Evolutionary conservation across 2,113 vertebrate genomes (phyloP).

Genomic region (Atherinomorus stipes): DNA sequence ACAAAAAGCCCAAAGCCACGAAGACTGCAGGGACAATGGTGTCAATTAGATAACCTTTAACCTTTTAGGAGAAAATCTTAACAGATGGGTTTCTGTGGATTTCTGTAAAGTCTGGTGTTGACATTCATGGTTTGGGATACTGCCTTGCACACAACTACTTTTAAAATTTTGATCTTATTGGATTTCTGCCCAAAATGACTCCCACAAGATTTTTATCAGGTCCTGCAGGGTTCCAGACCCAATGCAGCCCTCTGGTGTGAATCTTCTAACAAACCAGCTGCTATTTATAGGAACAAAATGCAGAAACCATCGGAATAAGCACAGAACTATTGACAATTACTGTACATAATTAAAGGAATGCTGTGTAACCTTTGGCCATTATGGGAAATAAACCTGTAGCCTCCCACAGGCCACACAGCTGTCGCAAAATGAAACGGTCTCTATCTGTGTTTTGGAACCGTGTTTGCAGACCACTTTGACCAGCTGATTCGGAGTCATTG

Average conservation of each 20-base stretch:
- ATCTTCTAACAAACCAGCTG: neutral
- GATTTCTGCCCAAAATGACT: neutral
- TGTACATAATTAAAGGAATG: too few species aligned
- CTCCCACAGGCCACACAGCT: too few species aligned
- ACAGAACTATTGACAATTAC: too few species aligned
- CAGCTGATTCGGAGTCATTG: too few species aligned
- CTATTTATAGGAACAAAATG: neutral
- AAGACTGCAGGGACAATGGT: neutral
- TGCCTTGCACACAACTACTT: neutral
- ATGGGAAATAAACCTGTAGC: too few species aligned
- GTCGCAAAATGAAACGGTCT: too few species aligned
- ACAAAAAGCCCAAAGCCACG: neutral
- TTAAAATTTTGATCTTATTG: neutral
- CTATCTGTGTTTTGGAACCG: too few species aligned
- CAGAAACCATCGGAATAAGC: too few species aligned
- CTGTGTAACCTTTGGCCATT: too few species aligned
- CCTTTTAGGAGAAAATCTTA: neutral
- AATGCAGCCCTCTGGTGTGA: neutral
- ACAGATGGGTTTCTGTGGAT: neutral
- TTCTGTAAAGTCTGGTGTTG: neutral
- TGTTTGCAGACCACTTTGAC: too few species aligned
- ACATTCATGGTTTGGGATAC: too few species aligned
- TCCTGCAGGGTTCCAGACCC: neutral
- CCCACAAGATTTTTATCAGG: neutral
- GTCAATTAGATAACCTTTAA: neutral